Conservation (phyloP, 2,797 vertebrate genomes). For the Neosilurus mollespiculum region DNA sequence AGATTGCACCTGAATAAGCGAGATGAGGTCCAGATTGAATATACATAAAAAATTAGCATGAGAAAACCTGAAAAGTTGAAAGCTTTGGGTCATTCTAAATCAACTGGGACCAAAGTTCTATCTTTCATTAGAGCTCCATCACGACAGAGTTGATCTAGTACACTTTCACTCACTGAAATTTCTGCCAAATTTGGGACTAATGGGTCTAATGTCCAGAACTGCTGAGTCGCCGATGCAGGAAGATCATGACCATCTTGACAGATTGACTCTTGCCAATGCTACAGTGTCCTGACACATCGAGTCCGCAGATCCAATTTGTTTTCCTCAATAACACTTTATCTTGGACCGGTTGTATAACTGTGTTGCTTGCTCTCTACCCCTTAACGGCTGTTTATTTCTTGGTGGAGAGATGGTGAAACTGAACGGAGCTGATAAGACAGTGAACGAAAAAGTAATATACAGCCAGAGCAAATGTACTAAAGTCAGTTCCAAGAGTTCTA, state of each 20-base stretch:
- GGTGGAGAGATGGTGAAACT: constrained; percentile 27
- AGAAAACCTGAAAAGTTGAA: neutral
- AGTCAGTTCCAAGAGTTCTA: neutral
- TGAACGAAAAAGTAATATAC: constrained; percentile 35
- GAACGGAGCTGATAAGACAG: constrained; percentile 22
- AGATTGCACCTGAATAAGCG: neutral
- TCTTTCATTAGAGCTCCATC: neutral
- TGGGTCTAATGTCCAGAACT: neutral
- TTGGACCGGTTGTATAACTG: constrained; percentile 2
- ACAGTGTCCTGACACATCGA: neutral
- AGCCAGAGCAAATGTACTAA: constrained; percentile 21
- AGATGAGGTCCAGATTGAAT: neutral
- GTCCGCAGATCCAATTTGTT: neutral
- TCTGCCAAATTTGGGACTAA: neutral
- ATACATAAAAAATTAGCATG: neutral
- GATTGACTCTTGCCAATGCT: neutral
- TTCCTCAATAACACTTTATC: neutral
- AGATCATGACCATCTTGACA: too few species aligned
- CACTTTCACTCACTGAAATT: neutral
- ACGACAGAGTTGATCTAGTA: neutral
- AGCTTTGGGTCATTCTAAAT: neutral
- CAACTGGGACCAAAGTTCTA: too few species aligned
- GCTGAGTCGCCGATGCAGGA: too few species aligned
- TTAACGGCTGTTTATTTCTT: constrained; percentile 29
- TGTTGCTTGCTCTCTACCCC: constrained; percentile 1